These are phyloP conservation scores for Heliconius hortense DNA, from an alignment of 2,888 invertebrate species.

Conservation along the genomic window DNA sequence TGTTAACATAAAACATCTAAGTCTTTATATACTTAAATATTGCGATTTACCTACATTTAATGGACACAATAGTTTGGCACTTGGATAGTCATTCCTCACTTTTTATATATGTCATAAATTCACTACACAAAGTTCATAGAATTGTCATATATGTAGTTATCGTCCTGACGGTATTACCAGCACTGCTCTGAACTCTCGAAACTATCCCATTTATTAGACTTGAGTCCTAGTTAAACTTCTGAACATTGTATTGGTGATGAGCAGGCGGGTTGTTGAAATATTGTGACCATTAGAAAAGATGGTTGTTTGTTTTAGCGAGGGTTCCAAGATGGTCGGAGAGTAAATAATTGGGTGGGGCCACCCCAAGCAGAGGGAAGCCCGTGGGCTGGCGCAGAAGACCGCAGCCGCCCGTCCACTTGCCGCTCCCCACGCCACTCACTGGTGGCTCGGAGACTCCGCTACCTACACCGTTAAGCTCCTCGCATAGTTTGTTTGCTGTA, in stretches of 20 bases:
- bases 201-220: neutral
- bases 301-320: constrained; percentile 83
- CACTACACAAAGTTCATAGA: constrained; percentile 33
- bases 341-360: constrained; percentile 83
- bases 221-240: constrained; percentile 18
- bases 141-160: constrained; percentile 17
- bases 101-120: constrained; percentile 32
- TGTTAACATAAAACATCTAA: constrained; percentile 56
- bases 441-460: constrained; percentile 63
- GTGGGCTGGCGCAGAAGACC: constrained; percentile 84
- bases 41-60: constrained; percentile 60
- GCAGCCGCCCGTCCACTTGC: constrained; percentile 84
- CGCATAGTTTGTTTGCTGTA: constrained; percentile 74
- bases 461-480: constrained; percentile 70
- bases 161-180: constrained; percentile 8
- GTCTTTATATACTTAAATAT: constrained; percentile 54
- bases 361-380: constrained; percentile 82
- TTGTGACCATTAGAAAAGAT: constrained; percentile 83
- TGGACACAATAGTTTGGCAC: constrained; percentile 73
- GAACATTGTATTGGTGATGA: constrained; percentile 23
- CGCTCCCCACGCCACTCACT: constrained; percentile 66
- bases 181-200: constrained; percentile 17
- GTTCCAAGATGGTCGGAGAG: constrained; percentile 84
- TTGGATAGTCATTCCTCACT: constrained; percentile 49
- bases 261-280: constrained; percentile 42